phyloP scores from a whole-genome alignment of 1,140 invertebrate species.

The Leptinotarsa undecemlineata region DNA sequence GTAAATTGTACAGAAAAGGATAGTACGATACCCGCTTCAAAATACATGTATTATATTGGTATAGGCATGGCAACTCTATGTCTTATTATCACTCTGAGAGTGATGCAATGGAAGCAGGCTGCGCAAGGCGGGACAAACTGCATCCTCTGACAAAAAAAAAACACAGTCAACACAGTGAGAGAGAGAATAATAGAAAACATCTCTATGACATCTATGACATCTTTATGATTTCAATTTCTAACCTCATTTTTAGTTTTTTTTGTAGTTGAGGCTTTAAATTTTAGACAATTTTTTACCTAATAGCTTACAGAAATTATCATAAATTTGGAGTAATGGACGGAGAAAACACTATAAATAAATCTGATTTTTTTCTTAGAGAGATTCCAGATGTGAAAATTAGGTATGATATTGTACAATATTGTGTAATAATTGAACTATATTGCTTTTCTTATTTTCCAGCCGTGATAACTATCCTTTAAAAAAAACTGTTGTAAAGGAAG shows the following conservation, averaged over 20 bases:
- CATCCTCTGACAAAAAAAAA: no score
- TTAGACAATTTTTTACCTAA: not conserved
- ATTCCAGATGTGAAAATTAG: slow-evolving; percentile 49
- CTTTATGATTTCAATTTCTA: slow-evolving; percentile 1
- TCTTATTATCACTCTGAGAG: no score
- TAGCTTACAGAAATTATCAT: slow-evolving; percentile 3
- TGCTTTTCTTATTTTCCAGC: slow-evolving; percentile 35
- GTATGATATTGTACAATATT: slow-evolving; percentile 38
- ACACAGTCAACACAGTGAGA: no score
- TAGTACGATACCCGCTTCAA: no score
- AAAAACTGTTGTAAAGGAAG: slow-evolving; percentile 63
- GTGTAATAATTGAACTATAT: slow-evolving; percentile 11
- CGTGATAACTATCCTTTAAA: slow-evolving; percentile 47
- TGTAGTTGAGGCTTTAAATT: not conserved
- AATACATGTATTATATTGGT: no score
- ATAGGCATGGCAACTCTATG: no score
- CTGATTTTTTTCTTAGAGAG: slow-evolving; percentile 51
- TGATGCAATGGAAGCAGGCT: no score
- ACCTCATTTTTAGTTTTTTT: slow-evolving; percentile 4
- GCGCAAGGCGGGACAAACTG: no score
- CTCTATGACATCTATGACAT: no score
- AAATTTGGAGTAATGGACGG: slow-evolving; percentile 42
- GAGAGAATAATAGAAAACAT: no score
- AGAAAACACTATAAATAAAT: slow-evolving; percentile 46
- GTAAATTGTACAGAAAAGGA: no score